Base-by-base conservation (phyloP, 2,113 vertebrate genomes). In the Petrocephalus zakoni region DNA sequence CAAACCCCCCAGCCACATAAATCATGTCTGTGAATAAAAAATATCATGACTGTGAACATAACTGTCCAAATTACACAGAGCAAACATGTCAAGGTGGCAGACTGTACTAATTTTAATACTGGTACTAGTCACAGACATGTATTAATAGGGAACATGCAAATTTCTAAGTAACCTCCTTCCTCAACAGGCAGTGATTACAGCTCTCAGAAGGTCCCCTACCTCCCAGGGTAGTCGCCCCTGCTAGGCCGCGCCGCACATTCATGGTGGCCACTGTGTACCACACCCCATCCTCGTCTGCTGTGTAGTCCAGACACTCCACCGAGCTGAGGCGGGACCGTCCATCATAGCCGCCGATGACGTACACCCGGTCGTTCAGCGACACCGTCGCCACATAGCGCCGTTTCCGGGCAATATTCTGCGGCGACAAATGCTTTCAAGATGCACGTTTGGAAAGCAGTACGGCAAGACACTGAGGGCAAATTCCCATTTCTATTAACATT, bases 231-330 rank as follows among this genome's bases (percentile, higher is more conserved):
- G 98, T 99, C 87, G 98, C 98, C 86, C 98, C 98, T 0, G 98
- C 98, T 13, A 99, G 96, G 61, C 98, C 98, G 4, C 98, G 94
- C 0, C 98, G 96, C 7, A 99, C 98, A 0, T 99, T 99, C 98
- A 99, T 99, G 0, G 98, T 98, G 61, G 98, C 98, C 46, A 99
- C 98, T 0, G 98, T 99, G 90, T 99, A 99, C 98, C 98, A 99
- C 88, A 99, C 97, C 0, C 98, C 98, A 2, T 99, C 98, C 93
- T 99, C 98, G 1, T 99, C 98, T 0, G 98, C 96, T 0, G 98
- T 98, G 90, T 98, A 99, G 92, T 99, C 98, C 91, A 99, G 93
- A 91, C 98, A 99, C 91, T 99, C 98, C 89, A 99, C 98, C 0
- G 98, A 99, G 92, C 98, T 99, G 93, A 99, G 97, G 3, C 98